phyloP scores from a whole-genome alignment of 2,113 vertebrate species.

The Misgurnus mizolepis region DNA sequence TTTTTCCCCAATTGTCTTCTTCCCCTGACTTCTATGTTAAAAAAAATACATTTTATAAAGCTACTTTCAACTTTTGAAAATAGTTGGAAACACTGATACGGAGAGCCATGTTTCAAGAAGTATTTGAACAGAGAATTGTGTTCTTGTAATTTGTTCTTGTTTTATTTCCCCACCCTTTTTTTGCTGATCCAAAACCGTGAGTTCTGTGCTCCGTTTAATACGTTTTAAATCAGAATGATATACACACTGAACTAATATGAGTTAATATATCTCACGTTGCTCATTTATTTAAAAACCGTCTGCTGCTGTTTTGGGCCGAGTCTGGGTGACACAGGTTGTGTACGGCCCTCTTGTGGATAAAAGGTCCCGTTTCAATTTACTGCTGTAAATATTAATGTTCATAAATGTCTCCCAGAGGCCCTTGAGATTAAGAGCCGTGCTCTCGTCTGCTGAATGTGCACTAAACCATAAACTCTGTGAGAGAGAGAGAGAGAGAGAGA shows the following conservation, averaged over 20 bases:
- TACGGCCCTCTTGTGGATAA: background rate
- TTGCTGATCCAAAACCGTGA: no score
- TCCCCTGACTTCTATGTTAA: no score
- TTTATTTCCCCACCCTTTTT: no score
- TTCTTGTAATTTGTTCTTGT: no score
- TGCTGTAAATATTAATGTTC: slow-evolving; percentile 24
- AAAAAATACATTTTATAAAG: no score
- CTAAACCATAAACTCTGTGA: slow-evolving; percentile 51
- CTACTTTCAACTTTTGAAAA: no score
- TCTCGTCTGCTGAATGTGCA: slow-evolving; percentile 22
- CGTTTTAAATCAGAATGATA: no score
- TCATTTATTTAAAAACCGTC: background rate
- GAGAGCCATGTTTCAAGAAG: no score
- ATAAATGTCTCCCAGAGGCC: slow-evolving; percentile 22
- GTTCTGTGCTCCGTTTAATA: no score
- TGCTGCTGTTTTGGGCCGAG: background rate
- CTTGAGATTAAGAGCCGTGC: slow-evolving; percentile 21
- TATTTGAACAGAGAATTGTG: no score
- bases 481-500: slow-evolving; percentile 45
- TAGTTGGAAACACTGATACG: no score
- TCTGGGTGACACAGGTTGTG: background rate
- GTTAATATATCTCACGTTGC: background rate
- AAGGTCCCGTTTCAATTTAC: background rate
- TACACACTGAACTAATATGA: background rate
- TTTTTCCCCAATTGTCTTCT: no score